Evolutionary conservation across 2,888 invertebrate genomes (phyloP), one percentile per base, ranked within the genome.

Genomic region (Orthosia incerta): DNA sequence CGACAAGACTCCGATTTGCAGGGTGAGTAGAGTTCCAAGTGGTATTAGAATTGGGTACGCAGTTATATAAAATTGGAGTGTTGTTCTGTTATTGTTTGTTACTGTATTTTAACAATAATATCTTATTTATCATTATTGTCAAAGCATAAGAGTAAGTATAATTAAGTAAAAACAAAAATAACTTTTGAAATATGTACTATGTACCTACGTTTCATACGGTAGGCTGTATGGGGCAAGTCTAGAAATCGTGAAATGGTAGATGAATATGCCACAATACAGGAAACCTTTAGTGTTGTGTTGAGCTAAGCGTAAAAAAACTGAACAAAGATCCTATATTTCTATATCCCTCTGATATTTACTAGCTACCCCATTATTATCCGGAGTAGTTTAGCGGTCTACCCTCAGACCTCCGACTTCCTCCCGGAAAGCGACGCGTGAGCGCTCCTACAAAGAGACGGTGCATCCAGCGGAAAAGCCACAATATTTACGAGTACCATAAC

Each of bases 401-500:
- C 65, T 62, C 57, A 75, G 77, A 82, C 72, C 85, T 72, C 72
- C 70, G 68, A 26, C 72, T 79, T 75, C 80, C 82, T 71, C 73
- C 76, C 78, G 67, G 74, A 72, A 73, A 71, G 76, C 65, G 66
- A 79, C 85, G 76, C 82, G 79, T 73, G 71, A 83, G 84, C 76
- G 79, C 79, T 70, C 15, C 60, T 18, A 69, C 82, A 80, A 85
- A 85, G 82, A 76, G 59, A 55, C 70, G 64, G 74, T 80, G 78
- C 83, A 86, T 74, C 74, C 76, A 85, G 76, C 84, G 84, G 86
- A 86, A 86, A 85, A 85, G 85, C 83, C 77, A 85, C 87, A 86
- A 90, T 88, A 91, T 91, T 89, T 89, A 90, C 85, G 88, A 85
- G 82, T 81, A 86, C 83, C 85, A 87, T 89, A 89, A 88, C 90